A percentile compares a stretch with the other conserved stretches of the same genome.
phyloP scores from a whole-genome alignment of 2,797 vertebrate species.

The Buphagus erythrorhynchus region DNA sequence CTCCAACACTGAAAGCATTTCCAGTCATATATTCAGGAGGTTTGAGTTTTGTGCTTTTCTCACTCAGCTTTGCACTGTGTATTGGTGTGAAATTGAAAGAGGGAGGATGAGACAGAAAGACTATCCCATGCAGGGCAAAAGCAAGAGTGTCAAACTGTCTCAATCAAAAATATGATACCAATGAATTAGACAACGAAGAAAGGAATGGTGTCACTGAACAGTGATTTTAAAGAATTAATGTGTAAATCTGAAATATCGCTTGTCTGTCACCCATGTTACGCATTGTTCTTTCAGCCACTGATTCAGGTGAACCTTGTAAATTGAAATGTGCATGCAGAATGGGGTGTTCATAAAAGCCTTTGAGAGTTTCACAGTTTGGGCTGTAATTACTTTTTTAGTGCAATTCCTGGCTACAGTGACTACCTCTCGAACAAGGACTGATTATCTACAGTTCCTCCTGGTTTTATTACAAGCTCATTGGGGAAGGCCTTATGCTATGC shows the following conservation, averaged over 20 bases:
- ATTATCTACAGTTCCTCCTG: not conserved
- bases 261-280: not conserved
- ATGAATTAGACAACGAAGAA: not conserved
- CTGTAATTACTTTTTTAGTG: constrained; percentile 31
- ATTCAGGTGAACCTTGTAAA: constrained; percentile 39
- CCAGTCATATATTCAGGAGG: not conserved
- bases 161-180: not conserved
- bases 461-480: not conserved
- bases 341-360: not conserved
- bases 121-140: not conserved
- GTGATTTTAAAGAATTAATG: not conserved
- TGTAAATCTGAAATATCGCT: not conserved
- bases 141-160: not conserved
- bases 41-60: not conserved
- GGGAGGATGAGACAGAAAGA: not conserved
- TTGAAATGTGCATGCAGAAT: constrained; percentile 21
- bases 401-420: not conserved
- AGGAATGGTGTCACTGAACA: not conserved
- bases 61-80: not conserved
- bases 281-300: not conserved
- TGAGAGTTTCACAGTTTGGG: constrained; percentile 16
- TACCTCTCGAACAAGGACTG: not conserved
- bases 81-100: not conserved
- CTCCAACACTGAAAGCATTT: not conserved
- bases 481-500: not conserved